These are phyloP conservation scores for Hirtodrosophila cameraria DNA, from an alignment of 2,888 invertebrate species.

Conservation along the genomic window DNA sequence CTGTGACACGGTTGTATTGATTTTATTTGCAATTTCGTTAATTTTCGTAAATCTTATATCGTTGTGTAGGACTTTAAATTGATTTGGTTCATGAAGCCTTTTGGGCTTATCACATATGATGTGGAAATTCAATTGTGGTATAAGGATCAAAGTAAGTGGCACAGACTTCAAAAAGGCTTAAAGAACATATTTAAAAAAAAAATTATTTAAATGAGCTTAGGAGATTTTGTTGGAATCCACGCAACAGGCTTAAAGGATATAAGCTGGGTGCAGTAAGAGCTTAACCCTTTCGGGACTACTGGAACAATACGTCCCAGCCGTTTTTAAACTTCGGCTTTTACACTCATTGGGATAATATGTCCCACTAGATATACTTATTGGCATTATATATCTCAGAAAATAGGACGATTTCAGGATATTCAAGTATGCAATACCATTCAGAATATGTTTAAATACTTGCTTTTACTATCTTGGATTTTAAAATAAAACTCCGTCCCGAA, in stretches of 20 bases:
- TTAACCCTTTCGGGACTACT: too few species aligned
- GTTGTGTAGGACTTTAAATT: constrained; percentile 39
- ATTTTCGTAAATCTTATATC: constrained; percentile 34
- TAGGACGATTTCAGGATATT: too few species aligned
- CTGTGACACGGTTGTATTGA: constrained; percentile 54
- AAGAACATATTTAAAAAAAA: constrained; percentile 1
- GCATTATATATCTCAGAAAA: too few species aligned
- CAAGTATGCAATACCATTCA: too few species aligned
- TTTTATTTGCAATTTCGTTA: constrained; percentile 33
- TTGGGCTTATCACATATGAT: constrained; percentile 25
- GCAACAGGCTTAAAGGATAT: constrained; percentile 17
- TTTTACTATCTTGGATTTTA: too few species aligned
- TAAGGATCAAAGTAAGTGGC: constrained; percentile 41
- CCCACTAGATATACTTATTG: too few species aligned
- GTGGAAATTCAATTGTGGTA: constrained; percentile 44
- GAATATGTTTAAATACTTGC: too few species aligned
- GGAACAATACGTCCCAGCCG: too few species aligned
- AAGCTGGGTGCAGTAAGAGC: background rate
- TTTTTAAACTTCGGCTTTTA: too few species aligned
- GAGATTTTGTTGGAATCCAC: background rate
- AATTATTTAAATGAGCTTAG: constrained; percentile 14
- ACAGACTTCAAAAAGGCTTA: constrained; percentile 14
- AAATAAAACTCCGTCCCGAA: too few species aligned
- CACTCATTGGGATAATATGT: too few species aligned
- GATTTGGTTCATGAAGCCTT: constrained; percentile 32